Base-by-base conservation (phyloP, 2,113 vertebrate species). In the Microcebus murinus region DNA sequence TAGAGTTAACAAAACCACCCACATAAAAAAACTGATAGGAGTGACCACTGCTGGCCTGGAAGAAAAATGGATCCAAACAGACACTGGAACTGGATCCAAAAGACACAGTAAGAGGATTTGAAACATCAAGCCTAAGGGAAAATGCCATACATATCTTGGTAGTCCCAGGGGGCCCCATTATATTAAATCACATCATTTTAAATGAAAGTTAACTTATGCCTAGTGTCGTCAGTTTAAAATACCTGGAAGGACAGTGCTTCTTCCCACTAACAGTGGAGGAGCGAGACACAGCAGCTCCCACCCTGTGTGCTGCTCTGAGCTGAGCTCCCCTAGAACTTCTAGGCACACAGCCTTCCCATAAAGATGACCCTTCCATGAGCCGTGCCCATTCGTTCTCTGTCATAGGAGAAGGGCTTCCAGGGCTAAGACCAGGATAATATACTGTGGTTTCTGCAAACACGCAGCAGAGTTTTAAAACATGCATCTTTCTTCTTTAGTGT, bases 401-500 rank as follows among this genome's bases (percentile, higher is more conserved):
- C 31, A 67, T 7, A 50, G 55, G 11, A 87, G 14, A 96, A 31
- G 25, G 59, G 27, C 17, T 31, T 48, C 20, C 0, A 71, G 39
- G 55, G 34, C 45, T 42, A 42, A 89, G 36, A 1, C 25, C 39
- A 29, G 52, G 55, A 89, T 74, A 91, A 59, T 80, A 94, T n/a
- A 48, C 23, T 76, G 31, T 82, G 48, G 63, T 74, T 96, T 96
- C 80, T 96, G 23, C 80, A 93, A 91, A 96, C 15, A 85, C 27
- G 59, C 61, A 42, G 48, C 29, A 36, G 48, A 39, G 87, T 96
- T 97, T 84, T 2, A 85, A 92, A 65, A 70, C 85, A 77, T 85
- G 50, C 3, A 63, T 96, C 65, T 95, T 95, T 95, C 77, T 93
- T 90, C 17, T 89, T 94, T 95, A 93, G 50, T 94, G 57, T 36